Evolutionary conservation across 2,113 vertebrate genomes (phyloP).

Genomic region (Noctilio leporinus): DNA sequence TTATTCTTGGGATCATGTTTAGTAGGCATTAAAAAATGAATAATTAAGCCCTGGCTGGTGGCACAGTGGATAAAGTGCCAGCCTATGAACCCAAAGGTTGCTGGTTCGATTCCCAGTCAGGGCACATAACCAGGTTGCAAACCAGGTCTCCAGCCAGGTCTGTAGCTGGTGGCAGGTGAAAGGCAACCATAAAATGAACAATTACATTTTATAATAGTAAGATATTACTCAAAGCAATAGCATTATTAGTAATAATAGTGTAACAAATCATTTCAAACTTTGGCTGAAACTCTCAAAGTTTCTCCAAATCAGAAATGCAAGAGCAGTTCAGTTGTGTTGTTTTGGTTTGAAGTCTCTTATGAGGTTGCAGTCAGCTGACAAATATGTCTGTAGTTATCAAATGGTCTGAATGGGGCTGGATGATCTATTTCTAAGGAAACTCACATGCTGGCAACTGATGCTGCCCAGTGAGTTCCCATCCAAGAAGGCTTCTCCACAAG

Average conservation of each 20-base stretch:
- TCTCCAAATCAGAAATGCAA: neutral
- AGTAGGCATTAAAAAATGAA: neutral
- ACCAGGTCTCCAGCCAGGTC: no score
- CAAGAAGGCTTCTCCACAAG: neutral
- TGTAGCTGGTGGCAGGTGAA: no score
- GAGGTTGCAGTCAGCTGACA: neutral
- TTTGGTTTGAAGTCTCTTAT: neutral
- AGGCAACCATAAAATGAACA: neutral
- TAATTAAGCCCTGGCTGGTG: no score
- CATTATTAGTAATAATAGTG: neutral
- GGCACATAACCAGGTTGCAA: no score
- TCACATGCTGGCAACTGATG: neutral
- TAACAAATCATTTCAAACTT: neutral
- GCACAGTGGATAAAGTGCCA: no score
- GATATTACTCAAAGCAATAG: neutral
- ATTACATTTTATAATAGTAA: neutral
- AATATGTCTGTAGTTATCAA: neutral
- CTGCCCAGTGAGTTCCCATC: neutral
- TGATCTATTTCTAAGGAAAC: neutral
- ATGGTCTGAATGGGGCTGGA: neutral
- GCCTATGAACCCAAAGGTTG: no score
- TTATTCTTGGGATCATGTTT: neutral
- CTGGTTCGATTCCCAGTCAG: no score
- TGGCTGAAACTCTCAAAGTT: conserved; percentile 11
- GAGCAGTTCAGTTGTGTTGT: neutral